Percentiles rank a stretch among this genome's conserved stretches.
These are phyloP conservation scores for Andrena fulva DNA, from an alignment of 2,888 invertebrate genomes.

Conservation along the genomic window DNA sequence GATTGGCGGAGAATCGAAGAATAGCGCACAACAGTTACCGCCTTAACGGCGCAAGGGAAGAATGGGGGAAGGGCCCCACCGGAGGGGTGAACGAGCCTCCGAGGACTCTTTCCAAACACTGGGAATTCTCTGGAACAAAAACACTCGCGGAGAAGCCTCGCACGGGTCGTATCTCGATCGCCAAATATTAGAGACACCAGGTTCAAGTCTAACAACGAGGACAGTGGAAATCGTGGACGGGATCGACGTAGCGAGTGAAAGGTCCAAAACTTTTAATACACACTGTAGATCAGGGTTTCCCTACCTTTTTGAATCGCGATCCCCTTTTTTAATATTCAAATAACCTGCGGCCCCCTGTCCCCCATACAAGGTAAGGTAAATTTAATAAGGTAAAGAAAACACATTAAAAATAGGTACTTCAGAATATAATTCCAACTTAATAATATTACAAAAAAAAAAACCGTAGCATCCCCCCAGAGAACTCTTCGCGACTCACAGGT, in stretches of 20 bases:
- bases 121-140: not conserved
- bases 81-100: not conserved
- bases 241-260: not conserved
- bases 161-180: not conserved
- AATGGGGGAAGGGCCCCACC: not conserved
- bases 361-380: too few relatives aligned
- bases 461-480: too few relatives aligned
- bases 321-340: too few relatives aligned
- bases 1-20: conserved; percentile 31
- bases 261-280: not conserved
- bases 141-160: not conserved
- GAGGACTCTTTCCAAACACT: not conserved
- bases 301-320: too few relatives aligned
- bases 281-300: too few relatives aligned
- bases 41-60: conserved; percentile 5
- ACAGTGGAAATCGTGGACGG: not conserved
- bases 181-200: not conserved
- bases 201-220: not conserved
- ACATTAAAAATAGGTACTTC: too few relatives aligned
- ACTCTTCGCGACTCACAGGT: too few relatives aligned
- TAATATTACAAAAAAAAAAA: too few relatives aligned
- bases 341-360: too few relatives aligned
- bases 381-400: too few relatives aligned
- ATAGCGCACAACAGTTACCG: conserved; percentile 19
- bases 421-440: too few relatives aligned